Conservation (phyloP, 2,797 vertebrate species). For the Acrossocheilus wenchowensis region DNA sequence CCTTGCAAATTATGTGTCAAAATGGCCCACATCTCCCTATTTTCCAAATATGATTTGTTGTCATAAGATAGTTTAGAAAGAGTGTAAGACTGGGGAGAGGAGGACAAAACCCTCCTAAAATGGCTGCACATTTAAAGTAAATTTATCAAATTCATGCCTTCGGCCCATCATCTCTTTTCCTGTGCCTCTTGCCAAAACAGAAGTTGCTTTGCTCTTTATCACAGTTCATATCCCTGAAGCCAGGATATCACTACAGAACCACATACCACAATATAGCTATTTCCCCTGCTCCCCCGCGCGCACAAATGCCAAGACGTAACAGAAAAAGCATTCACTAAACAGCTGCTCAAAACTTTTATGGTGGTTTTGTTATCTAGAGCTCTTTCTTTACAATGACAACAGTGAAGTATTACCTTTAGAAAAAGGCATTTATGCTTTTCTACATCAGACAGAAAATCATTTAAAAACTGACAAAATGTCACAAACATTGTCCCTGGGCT, state of each 20-base stretch:
- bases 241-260: conserved; percentile 27
- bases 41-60: conserved; percentile 5
- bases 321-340: conserved; percentile 18
- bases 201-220: conserved; percentile 26
- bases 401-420: conserved; percentile 35
- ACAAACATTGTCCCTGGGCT: conserved; percentile 51
- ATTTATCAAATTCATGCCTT: conserved; percentile 9
- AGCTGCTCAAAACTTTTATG: conserved; percentile 26
- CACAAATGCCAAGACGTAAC: conserved; percentile 9
- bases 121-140: conserved; percentile 23
- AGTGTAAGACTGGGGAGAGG: conserved; percentile 1
- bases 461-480: conserved; percentile 58
- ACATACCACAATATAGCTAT: conserved; percentile 21
- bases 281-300: conserved; percentile 24
- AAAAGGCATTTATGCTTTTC: conserved; percentile 38
- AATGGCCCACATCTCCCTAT: not conserved
- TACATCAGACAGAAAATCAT: conserved; percentile 52
- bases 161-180: conserved; percentile 11
- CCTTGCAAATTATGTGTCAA: not conserved
- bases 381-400: conserved; percentile 38
- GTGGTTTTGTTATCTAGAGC: conserved; percentile 19
- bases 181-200: conserved; percentile 24
- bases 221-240: conserved; percentile 26
- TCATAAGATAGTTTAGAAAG: not conserved
- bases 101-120: conserved; percentile 18